phyloP scores from a whole-genome alignment of 92 coral and sea anemone species.

The Galaxea fascicularis region DNA sequence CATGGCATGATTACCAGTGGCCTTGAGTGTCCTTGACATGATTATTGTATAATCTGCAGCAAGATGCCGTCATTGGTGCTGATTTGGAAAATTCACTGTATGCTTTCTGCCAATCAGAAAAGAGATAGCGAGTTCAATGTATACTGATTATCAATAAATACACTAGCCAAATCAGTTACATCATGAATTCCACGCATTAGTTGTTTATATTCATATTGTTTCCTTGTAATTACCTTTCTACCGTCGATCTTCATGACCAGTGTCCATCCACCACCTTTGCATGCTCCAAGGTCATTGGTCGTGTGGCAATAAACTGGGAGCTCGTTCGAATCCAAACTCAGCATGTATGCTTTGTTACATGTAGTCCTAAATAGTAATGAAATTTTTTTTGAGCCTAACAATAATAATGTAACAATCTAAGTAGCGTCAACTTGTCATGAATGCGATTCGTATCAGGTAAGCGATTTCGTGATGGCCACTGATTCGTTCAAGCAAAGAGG shows the following conservation, averaged over 20 bases:
- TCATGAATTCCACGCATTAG: background rate
- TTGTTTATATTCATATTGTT: no score
- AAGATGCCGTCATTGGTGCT: no score
- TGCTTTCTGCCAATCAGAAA: no score
- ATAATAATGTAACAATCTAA: background rate
- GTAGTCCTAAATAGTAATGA: background rate
- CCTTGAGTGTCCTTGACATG: no score
- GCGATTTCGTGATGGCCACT: no score
- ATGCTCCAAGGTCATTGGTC: background rate
- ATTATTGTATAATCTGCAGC: no score
- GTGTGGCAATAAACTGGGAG: background rate
- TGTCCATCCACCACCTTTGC: background rate
- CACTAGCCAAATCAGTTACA: background rate
- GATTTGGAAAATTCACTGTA: no score
- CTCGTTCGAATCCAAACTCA: background rate
- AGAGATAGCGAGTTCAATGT: background rate
- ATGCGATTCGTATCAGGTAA: background rate
- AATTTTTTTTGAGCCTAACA: background rate
- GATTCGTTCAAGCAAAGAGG: no score
- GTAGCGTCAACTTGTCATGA: background rate
- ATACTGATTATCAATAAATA: no score
- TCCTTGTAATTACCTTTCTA: background rate
- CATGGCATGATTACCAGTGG: no score
- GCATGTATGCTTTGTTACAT: background rate
- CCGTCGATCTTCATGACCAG: slow-evolving; percentile 15